phyloP scores from a whole-genome alignment of 2,797 vertebrate species.

The Bryconaethiops microstoma region DNA sequence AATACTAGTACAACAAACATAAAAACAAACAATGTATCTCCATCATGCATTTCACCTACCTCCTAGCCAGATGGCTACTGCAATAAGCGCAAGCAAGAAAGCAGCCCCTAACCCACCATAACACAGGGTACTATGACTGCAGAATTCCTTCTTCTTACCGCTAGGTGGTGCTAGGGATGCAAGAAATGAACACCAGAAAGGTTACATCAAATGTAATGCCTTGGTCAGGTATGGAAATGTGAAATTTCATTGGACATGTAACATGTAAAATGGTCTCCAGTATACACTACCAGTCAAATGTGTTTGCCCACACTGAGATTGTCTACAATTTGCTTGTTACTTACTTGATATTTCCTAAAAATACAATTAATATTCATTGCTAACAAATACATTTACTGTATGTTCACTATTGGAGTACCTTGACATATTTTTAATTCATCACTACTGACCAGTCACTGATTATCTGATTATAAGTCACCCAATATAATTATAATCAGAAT shows the following conservation, averaged over 20 bases:
- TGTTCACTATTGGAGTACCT: no score
- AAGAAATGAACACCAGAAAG: conserved; percentile 13
- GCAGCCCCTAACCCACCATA: conserved; percentile 56
- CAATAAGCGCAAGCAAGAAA: conserved; percentile 64
- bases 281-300: no score
- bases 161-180: conserved; percentile 53
- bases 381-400: no score
- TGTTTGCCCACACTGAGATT: no score
- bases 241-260: background rate
- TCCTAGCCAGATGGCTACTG: conserved; percentile 74
- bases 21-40: background rate
- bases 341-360: no score
- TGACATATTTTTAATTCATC: no score
- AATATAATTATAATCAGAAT: no score
- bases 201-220: background rate
- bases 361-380: no score
- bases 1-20: background rate
- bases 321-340: no score
- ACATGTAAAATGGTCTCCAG: no score
- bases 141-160: conserved; percentile 55
- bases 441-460: no score
- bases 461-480: no score
- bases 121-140: conserved; percentile 51
- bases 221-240: background rate
- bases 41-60: conserved; percentile 53